Percentiles rank a stretch among this genome's conserved stretches.
Evolutionary conservation across 2,888 invertebrate species (phyloP).

Genomic region (Incurvaria masculella): DNA sequence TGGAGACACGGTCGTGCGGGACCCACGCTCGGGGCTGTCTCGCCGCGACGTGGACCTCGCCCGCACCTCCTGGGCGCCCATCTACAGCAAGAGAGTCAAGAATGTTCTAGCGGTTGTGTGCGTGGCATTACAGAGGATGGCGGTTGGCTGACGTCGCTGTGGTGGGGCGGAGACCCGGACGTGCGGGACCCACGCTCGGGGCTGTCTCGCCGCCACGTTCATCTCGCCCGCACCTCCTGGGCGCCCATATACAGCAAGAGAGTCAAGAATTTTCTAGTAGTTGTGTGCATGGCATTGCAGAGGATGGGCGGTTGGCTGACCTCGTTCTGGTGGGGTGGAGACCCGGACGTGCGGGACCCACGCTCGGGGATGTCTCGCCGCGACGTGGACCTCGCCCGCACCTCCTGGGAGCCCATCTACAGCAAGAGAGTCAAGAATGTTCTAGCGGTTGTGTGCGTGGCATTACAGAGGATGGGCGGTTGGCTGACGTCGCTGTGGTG

Average conservation of each 20-base stretch:
- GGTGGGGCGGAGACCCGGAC: conserved; percentile 45
- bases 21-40: conserved; percentile 25
- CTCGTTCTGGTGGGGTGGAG: conserved; percentile 29
- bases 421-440: conserved; percentile 21
- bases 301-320: conserved; percentile 43
- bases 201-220: conserved; percentile 31
- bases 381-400: conserved; percentile 24
- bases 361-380: conserved; percentile 24
- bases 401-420: conserved; percentile 24
- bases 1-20: conserved; percentile 23
- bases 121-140: too few relatives aligned
- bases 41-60: conserved; percentile 25
- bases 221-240: conserved; percentile 38
- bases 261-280: too few relatives aligned
- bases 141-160: conserved; percentile 39
- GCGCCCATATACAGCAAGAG: conserved; percentile 31
- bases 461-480: conserved; percentile 10
- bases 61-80: conserved; percentile 22
- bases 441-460: too few relatives aligned
- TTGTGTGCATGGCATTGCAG: too few relatives aligned
- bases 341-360: conserved; percentile 24
- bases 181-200: conserved; percentile 30
- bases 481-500: conserved; percentile 12
- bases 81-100: conserved; percentile 20
- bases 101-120: too few relatives aligned